These are phyloP conservation scores for Julus scanicus DNA, from an alignment of 2,888 invertebrate genomes.

Conservation along the genomic window DNA sequence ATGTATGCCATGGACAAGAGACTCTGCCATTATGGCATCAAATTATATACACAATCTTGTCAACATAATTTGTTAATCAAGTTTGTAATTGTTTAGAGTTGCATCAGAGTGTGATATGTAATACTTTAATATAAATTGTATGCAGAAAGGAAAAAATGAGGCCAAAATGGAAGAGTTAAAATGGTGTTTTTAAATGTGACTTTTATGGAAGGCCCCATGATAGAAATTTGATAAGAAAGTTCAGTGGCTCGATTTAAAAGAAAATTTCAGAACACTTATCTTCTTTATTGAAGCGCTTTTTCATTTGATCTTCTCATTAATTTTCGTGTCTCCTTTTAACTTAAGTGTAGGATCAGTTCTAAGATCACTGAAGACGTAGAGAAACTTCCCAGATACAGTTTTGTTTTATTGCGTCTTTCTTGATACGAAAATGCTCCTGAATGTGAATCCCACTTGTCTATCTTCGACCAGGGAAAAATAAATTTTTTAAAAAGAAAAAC, in stretches of 20 bases:
- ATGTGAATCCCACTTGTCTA: conserved; percentile 41
- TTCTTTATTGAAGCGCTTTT: conserved; percentile 8
- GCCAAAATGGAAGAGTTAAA: background rate
- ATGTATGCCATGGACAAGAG: no score
- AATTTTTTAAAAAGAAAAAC: conserved; percentile 23
- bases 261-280: background rate
- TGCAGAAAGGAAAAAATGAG: background rate
- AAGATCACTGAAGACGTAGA: background rate
- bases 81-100: no score
- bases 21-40: no score
- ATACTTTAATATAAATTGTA: background rate
- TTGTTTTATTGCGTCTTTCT: conserved; percentile 16
- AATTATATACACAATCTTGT: no score
- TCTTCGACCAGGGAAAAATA: conserved; percentile 50
- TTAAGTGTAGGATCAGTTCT: conserved; percentile 7
- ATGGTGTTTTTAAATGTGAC: background rate
- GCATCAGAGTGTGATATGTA: no score
- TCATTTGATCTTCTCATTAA: conserved; percentile 41
- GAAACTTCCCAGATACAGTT: background rate
- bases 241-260: background rate
- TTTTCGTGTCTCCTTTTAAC: conserved; percentile 47
- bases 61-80: no score
- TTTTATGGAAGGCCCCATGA: background rate
- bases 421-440: conserved; percentile 16
- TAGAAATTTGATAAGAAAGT: background rate